Base-by-base conservation (phyloP, 2,113 vertebrate species). In the Zeus faber region DNA sequence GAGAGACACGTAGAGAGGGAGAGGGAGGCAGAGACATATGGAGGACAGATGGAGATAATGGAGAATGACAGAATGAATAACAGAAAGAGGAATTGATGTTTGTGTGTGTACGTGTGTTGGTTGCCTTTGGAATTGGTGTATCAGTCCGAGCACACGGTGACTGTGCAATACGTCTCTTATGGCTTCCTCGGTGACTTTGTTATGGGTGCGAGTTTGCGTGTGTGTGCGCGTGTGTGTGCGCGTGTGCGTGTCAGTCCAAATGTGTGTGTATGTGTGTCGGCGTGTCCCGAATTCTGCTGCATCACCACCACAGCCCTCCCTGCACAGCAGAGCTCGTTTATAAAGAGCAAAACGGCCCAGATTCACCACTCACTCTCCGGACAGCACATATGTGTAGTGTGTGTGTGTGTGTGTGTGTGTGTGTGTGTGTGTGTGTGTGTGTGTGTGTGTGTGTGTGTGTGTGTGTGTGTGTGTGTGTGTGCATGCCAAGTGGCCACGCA, bases 281-380 rank as follows among this genome's bases (percentile, higher is more conserved):
- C 2, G 54, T 5, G 7, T 58, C 45, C 58, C 52, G 57, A 55
- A 10, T 70, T 72, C 49, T 83, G 82, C 78, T 63, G 67, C 27
- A 16, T 83, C 82, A 81, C 75, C 78, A 72, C 56, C 68, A 63
- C 70, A 60, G 66, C 62, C 58, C 56, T 76, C 70, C 72, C 77
- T 73, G 68, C 67, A 75, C 60, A 71, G 57, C 58, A 67, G 77
- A 69, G 67, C 75, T 79, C 69, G 23, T 84, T 82, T 85, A 79
- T 75, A 79, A 80, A 71, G 68, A 49, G 58, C 21, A 72, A 72
- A 70, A 70, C 62, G 67, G 62, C 69, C 68, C 75, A 76, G 56
- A 82, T 72, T 77, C 56, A 65, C 64, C 31, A 13, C 24, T 49
- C 65, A 11, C 33, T 20, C 49, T 50, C n/a, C n/a, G n/a, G n/a